Evolutionary conservation across 2,888 invertebrate genomes (phyloP), one percentile per base, ranked within the genome.

Genomic region (Drosophila pseudotalamancana): DNA sequence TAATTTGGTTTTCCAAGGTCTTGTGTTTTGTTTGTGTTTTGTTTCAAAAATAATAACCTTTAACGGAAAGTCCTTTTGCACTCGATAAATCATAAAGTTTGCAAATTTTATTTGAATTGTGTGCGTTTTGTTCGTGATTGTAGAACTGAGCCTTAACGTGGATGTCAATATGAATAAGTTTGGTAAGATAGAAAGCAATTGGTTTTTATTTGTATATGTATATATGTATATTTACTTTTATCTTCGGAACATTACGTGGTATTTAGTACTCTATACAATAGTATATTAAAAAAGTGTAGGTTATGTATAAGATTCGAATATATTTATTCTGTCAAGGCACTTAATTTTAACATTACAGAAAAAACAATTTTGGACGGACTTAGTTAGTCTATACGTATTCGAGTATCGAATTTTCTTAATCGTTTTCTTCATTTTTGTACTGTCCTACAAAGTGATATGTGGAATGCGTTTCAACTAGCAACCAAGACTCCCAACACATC

Each of bases 151-250:
- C 14, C 6, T n/a, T 25, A 37, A 48, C 51, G 54, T 48, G 40
- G 59, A 63, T 25, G 8, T 16, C 65, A 86, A 65, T 16, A 86
- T 83, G 83, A 86, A 86, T 74, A 86, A 83, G 34, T 80, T 81
- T 35, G 83, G 83, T 83, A 67, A 83, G 83, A n/a, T n/a, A n/a
- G n/a, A n/a, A n/a, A n/a, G n/a, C n/a, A n/a, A n/a, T n/a, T n/a
- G n/a, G n/a, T n/a, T n/a, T n/a, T n/a, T 3, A 21, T 8, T 16
- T 35, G 9, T 6, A 45, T 25, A 6, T 21, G 19, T 37, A 6
- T 35, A 42, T 53, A 23, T 39, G n/a, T n/a, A n/a, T n/a, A n/a
- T 56, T 72, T 55, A 50, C 49, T 57, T 51, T 29, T n/a, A n/a
- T n/a, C 40, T 43, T 54, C 11, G 57, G n/a, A 59, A 31, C 45